phyloP scores from a whole-genome alignment of 2,888 invertebrate species.

The Alviniconcha strummeri region DNA sequence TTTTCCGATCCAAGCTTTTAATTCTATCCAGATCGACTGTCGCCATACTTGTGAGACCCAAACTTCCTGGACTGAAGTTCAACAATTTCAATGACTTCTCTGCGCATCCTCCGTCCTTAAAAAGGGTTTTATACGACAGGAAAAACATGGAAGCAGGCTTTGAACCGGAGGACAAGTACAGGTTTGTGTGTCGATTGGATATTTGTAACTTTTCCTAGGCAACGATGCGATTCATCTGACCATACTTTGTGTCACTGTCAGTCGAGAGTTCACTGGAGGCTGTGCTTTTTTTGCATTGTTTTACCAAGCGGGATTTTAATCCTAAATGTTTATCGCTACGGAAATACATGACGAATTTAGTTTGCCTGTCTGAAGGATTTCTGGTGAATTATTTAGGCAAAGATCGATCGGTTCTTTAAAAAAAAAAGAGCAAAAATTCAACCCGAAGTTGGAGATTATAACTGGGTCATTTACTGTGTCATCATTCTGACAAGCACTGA shows the following conservation, averaged over 20 bases:
- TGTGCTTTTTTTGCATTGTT: not conserved
- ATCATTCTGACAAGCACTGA: too few relatives aligned
- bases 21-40: conserved; percentile 22
- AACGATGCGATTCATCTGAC: not conserved
- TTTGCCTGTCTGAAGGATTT: not conserved
- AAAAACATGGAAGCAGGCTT: conserved; percentile 39
- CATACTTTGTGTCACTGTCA: not conserved
- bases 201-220: not conserved
- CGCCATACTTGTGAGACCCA: conserved; percentile 31
- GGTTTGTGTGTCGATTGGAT: conserved; percentile 29
- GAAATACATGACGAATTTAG: not conserved
- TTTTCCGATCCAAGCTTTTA: conserved; percentile 19
- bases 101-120: conserved; percentile 31
- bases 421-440: too few relatives aligned
- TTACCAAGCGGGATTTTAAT: not conserved
- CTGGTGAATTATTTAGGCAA: not conserved
- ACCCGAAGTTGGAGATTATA: too few relatives aligned
- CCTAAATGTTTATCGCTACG: not conserved
- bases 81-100: conserved; percentile 28
- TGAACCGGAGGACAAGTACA: conserved; percentile 43
- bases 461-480: too few relatives aligned
- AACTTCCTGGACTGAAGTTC: conserved; percentile 31
- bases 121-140: conserved; percentile 16
- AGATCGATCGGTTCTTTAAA: too few relatives aligned
- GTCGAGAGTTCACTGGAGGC: too few relatives aligned